Percentiles rank a stretch among this genome's conserved stretches.
These are phyloP conservation scores for Lydus trimaculatus DNA, from an alignment of 2,888 invertebrate genomes.

Conservation along the genomic window DNA sequence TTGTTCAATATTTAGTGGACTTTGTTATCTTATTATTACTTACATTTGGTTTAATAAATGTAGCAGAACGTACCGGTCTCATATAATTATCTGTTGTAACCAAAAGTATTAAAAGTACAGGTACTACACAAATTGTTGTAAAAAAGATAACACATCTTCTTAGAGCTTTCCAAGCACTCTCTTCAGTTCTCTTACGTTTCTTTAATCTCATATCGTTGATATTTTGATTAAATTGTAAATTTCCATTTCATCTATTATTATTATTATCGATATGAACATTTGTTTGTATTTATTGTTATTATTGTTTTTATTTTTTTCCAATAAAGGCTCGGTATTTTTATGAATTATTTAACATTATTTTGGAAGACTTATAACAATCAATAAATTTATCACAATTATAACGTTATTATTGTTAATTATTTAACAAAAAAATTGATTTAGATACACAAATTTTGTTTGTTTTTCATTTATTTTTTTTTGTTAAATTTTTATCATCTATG, in stretches of 20 bases:
- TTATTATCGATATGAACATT: neutral
- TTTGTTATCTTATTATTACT: constrained; percentile 39
- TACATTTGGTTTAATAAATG: constrained; percentile 60
- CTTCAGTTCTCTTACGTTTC: constrained; percentile 57
- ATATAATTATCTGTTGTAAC: constrained; percentile 70
- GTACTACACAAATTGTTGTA: constrained; percentile 67
- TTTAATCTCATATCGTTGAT: constrained; percentile 56
- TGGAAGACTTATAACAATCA: constrained; percentile 18
- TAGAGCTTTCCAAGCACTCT: constrained; percentile 57
- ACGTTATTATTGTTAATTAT: neutral
- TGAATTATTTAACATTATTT: constrained; percentile 13
- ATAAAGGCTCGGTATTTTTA: constrained; percentile 8
- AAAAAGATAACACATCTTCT: constrained; percentile 68
- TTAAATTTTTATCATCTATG: neutral
- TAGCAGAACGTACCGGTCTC: constrained; percentile 59
- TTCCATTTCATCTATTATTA: neutral
- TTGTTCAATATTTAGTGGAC: neutral
- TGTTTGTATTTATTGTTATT: neutral
- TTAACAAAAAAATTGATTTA: neutral
- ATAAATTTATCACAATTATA: constrained; percentile 14
- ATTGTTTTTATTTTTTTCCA: neutral
- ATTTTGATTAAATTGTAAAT: neutral
- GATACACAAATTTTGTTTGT: constrained; percentile 24
- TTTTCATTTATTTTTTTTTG: constrained; percentile 14
- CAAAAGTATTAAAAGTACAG: constrained; percentile 67